Base-by-base conservation (phyloP, 2,113 vertebrate genomes). In the Coturnix japonica region DNA sequence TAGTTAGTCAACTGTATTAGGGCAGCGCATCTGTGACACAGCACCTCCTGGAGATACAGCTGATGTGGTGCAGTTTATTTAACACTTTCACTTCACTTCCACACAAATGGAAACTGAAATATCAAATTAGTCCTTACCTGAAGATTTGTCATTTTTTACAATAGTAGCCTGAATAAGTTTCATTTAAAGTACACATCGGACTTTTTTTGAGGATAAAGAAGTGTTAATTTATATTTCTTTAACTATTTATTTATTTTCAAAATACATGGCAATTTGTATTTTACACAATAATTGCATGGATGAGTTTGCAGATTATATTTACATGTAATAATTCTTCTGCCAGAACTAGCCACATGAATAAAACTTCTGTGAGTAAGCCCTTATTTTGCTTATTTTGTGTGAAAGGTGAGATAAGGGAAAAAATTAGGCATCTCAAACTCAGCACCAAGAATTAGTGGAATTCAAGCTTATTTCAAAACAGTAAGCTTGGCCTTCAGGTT, bases 401-500 rank as follows among this genome's bases (percentile, higher is more conserved):
- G 10, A 37, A 30, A 73, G 20, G 7, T 71, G 22, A 56, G 13
- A 28, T 9, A 73, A 56, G 44, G 51, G 91, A 90, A 82, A 7
- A 91, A 43, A 86, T 59, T n/a, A 64, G 90, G 54, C 5, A 28
- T 46, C 65, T 64, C 46, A 6, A 86, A 89, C 9, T 2, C 4
- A 54, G 46, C 26, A 30, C 80, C 51, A 85, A 90, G 76, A 92
- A 41, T 51, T 20, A 31, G 51, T n/a, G 83, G 89, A 88, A 95
- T 56, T 39, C 91, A 96, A 96, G 46, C 39, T 91, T 92, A 46
- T 76, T 94, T 87, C 63, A 85, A 94, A 97, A 76, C 72, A 93
- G 94, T 96, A 80, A 30, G 30, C 41, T 31, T 73, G 49, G 33
- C 59, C 31, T 11, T 90, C 64, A 74, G 20, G 41, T 20, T 28